Evolutionary conservation across 2,888 invertebrate species (phyloP), one percentile per base, ranked within the genome.

Genomic region (Stenurella melanura): DNA sequence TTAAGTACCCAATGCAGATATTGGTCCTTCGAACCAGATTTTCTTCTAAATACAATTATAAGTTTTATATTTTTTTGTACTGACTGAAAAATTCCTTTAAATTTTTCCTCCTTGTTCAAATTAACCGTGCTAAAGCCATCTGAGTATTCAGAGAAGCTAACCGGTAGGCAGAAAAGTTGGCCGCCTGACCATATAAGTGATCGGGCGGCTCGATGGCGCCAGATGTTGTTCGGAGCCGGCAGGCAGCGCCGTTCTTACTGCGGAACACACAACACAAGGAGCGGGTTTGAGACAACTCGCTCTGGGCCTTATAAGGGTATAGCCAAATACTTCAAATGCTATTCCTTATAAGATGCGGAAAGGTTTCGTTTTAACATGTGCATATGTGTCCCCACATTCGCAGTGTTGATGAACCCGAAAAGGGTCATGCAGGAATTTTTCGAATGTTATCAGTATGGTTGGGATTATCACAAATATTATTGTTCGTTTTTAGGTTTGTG

Each of bases 181-280:
- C 86, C 84, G 87, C 84, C 86, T 87, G 86, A 86, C 87, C 87
- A 87, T 87, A 87, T 86, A 86, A 86, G 86, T 82, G 85, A 78
- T 75, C 75, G 77, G 82, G 85, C 86, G 87, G 84, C 86, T 83
- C 85, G 85, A 86, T 87, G 88, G 88, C 88, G 88, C 88, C 88
- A 88, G 88, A 87, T 88, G 88, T 88, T 87, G 88, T 86, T 87
- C 85, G 71, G 54, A 66, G 77, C 79, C 76, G 75, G 75, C 72
- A 72, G 79, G 69, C 69, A 69, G 57, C 69, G 69, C 50, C 67
- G 38, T 54, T 68, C 21, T 34, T 58, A 58, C 69, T 38, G 69
- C 72, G 61, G 63, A 72, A 72, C 63, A 63, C 72, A 63, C 72
- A 72, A 72, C 63, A 72, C 63, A 57, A 63, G 72, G 57, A 72